Evolutionary conservation across 1,140 invertebrate genomes (phyloP).

Genomic region (Diachasmimorpha longicaudata): DNA sequence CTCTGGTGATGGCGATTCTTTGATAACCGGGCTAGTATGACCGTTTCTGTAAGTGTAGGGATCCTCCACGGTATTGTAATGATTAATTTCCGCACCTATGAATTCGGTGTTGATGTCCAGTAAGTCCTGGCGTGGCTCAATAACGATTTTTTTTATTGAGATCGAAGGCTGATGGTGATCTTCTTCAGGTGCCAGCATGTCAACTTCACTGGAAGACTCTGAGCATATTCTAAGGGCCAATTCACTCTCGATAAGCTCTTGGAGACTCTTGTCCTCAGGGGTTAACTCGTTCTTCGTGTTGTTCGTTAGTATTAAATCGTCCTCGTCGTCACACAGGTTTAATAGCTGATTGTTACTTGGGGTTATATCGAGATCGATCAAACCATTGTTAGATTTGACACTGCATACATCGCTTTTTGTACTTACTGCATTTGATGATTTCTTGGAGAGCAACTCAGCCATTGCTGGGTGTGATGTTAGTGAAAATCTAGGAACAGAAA

Average conservation of each 20-base stretch:
- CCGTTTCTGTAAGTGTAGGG: slow-evolving; percentile 49
- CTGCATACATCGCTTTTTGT: slow-evolving; percentile 57
- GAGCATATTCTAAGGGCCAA: slow-evolving; percentile 54
- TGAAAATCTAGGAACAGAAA: slow-evolving; percentile 4
- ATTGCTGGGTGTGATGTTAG: slow-evolving; percentile 37
- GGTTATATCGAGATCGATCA: slow-evolving; percentile 59
- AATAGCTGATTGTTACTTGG: slow-evolving; percentile 56
- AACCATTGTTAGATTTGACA: slow-evolving; percentile 62
- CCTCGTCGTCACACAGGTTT: slow-evolving; percentile 50
- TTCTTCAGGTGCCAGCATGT: slow-evolving; percentile 1
- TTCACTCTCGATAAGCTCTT: slow-evolving; percentile 59
- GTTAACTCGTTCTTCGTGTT: slow-evolving; percentile 50
- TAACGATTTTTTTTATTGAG: slow-evolving; percentile 41
- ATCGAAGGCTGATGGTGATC: slow-evolving; percentile 31
- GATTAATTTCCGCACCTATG: slow-evolving; percentile 47
- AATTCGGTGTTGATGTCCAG: slow-evolving; percentile 48
- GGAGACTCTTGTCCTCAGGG: slow-evolving; percentile 53
- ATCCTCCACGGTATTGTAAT: slow-evolving; percentile 43
- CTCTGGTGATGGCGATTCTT: slow-evolving; percentile 35
- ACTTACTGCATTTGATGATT: slow-evolving; percentile 61
- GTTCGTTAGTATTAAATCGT: slow-evolving; percentile 45
- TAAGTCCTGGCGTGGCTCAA: slow-evolving; percentile 36
- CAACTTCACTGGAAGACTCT: slow-evolving; percentile 25
- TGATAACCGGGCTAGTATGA: slow-evolving; percentile 24
- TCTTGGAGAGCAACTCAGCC: slow-evolving; percentile 61